A percentile compares a stretch with the other conserved stretches of the same genome.
Evolutionary conservation across 2,113 vertebrate species (phyloP).

Genomic region (Erythrocebus patas): DNA sequence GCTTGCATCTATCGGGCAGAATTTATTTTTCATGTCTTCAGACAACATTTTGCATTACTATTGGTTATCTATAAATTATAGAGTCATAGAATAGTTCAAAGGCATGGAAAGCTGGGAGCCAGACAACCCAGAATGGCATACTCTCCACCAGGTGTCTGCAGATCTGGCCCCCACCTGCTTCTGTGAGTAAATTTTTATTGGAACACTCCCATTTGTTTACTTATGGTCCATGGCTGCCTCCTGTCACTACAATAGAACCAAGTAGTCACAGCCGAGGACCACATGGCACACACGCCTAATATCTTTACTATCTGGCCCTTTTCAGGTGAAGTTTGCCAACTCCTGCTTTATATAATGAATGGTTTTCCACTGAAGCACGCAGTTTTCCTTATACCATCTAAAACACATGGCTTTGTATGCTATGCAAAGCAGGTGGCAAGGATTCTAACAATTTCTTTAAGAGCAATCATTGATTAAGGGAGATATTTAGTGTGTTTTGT

Average conservation of each 20-base stretch:
- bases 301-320: neutral
- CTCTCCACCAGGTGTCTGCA: neutral
- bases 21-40: neutral
- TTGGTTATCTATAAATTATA: accelerated
- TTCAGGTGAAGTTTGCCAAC: neutral
- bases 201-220: neutral
- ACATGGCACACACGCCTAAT: neutral
- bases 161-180: neutral
- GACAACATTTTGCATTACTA: neutral
- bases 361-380: neutral
- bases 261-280: too few relatives aligned
- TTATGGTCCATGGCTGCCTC: neutral
- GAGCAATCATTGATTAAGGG: neutral
- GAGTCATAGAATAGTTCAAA: neutral
- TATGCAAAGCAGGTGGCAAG: neutral
- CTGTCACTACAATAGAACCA: accelerated
- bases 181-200: neutral
- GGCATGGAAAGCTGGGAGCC: neutral
- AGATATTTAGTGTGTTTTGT: neutral
- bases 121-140: too few relatives aligned
- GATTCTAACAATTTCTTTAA: neutral
- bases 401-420: neutral
- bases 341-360: neutral
- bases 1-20: too few relatives aligned
- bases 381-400: neutral